These are phyloP conservation scores for Limonius californicus DNA, from an alignment of 1,140 invertebrate species.

Conservation along the genomic window DNA sequence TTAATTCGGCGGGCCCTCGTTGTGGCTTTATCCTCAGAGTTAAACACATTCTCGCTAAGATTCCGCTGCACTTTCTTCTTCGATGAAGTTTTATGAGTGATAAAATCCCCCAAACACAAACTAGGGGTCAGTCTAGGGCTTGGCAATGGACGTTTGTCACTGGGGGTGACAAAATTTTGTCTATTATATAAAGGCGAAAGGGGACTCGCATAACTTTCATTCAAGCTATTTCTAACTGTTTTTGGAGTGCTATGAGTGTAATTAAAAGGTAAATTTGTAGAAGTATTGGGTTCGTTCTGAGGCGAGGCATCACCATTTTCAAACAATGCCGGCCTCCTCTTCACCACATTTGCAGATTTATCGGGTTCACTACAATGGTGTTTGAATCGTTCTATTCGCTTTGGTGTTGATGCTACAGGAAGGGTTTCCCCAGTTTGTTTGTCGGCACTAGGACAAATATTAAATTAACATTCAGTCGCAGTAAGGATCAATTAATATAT, in stretches of 20 bases:
- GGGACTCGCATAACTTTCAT: constrained; percentile 25
- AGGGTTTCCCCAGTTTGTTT: not conserved
- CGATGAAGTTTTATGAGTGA: constrained; percentile 24
- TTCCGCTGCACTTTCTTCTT: constrained; percentile 32
- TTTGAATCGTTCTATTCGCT: constrained; percentile 11
- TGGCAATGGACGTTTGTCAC: constrained; percentile 13
- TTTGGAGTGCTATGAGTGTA: no score
- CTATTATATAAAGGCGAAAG: constrained; percentile 36
- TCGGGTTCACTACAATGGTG: not conserved
- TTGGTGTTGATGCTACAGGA: constrained; percentile 21
- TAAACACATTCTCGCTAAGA: not conserved
- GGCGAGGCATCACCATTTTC: not conserved
- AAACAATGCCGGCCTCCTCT: constrained; percentile 18
- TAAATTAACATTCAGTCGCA: constrained; percentile 31
- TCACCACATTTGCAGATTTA: not conserved
- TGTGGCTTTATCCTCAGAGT: not conserved
- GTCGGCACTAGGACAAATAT: not conserved
- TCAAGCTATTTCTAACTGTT: not conserved
- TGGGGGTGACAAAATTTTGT: constrained; percentile 18
- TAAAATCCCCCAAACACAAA: constrained; percentile 43
- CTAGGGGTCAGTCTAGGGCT: constrained; percentile 12
- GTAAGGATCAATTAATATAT: constrained; percentile 9
- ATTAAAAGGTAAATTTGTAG: no score
- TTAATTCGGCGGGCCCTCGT: constrained; percentile 29
- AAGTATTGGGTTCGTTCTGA: no score